phyloP scores from a whole-genome alignment of 2,888 invertebrate species.

The Spialia ferax region DNA sequence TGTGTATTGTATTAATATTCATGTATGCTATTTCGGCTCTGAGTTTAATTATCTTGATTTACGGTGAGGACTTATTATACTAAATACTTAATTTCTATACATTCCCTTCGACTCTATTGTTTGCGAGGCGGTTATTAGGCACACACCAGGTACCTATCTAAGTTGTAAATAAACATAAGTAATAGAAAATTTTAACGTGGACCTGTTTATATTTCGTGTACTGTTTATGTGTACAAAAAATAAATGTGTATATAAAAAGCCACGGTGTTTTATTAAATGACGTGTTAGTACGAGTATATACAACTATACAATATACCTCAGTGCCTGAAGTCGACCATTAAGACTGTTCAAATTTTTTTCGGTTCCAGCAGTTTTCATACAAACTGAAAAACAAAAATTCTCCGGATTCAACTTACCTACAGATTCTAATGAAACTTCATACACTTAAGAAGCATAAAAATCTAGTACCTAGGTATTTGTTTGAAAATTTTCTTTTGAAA shows the following conservation, averaged over 20 bases:
- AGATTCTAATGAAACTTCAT: too few species aligned
- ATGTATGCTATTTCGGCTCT: constrained; percentile 16
- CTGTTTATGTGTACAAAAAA: constrained; percentile 75
- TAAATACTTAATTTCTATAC: constrained; percentile 62
- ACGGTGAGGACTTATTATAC: constrained; percentile 35
- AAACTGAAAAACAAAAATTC: too few species aligned
- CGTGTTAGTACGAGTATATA: too few species aligned
- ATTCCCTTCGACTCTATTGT: constrained; percentile 65
- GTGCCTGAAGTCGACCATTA: too few species aligned
- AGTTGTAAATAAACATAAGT: constrained; percentile 68
- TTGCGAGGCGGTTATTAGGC: constrained; percentile 50
- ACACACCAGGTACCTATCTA: constrained; percentile 45
- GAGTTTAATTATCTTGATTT: constrained; percentile 22
- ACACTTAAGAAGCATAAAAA: too few species aligned
- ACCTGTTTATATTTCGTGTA: constrained; percentile 76
- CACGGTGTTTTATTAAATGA: constrained; percentile 37
- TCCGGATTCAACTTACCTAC: too few species aligned
- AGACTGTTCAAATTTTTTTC: too few species aligned
- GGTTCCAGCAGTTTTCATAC: too few species aligned
- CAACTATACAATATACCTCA: too few species aligned
- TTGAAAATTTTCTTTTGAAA: too few species aligned
- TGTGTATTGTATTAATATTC: constrained; percentile 28
- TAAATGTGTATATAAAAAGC: constrained; percentile 80
- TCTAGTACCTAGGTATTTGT: too few species aligned
- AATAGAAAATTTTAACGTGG: constrained; percentile 61